Conservation (phyloP, 2,888 invertebrate species). For the Lamellibrachia satsuma region DNA sequence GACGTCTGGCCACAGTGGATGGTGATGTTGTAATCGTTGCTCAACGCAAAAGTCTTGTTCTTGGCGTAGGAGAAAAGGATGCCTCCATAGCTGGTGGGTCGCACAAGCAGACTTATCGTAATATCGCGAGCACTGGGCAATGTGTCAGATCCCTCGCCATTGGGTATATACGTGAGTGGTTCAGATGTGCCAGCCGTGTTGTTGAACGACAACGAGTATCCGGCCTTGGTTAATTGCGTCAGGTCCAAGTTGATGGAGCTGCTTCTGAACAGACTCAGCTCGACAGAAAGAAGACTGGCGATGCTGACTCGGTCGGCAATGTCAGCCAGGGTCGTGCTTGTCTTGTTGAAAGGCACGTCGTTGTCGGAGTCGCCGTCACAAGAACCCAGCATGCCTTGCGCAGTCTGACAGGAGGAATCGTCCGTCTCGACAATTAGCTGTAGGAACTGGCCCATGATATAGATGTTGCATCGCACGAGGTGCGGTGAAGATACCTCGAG, state of each 20-base stretch:
- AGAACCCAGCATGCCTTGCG: constrained; percentile 44
- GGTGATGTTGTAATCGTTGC: constrained; percentile 43
- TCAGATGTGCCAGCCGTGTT: constrained; percentile 42
- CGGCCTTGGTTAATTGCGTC: constrained; percentile 33
- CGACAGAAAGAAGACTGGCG: not conserved
- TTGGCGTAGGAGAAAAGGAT: constrained; percentile 46
- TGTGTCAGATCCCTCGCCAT: constrained; percentile 25
- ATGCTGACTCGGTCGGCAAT: not conserved
- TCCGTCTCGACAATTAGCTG: constrained; percentile 27
- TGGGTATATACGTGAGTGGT: constrained; percentile 33
- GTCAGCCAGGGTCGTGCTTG: constrained; percentile 24
- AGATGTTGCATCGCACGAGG: constrained; percentile 13
- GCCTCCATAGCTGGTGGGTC: constrained; percentile 44
- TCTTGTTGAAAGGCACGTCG: constrained; percentile 34
- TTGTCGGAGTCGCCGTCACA: constrained; percentile 40
- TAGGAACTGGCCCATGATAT: constrained; percentile 17
- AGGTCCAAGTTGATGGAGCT: constrained; percentile 29
- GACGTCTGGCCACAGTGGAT: constrained; percentile 41
- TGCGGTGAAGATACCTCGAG: not conserved
- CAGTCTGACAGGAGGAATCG: constrained; percentile 37
- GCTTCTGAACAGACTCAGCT: constrained; percentile 14
- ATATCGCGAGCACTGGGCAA: constrained; percentile 30
- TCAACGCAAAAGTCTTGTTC: constrained; percentile 44
- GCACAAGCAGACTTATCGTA: constrained; percentile 48
- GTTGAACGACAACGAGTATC: constrained; percentile 49